Conservation (phyloP, 2,888 invertebrate genomes). For the Acrobasis repandana region DNA sequence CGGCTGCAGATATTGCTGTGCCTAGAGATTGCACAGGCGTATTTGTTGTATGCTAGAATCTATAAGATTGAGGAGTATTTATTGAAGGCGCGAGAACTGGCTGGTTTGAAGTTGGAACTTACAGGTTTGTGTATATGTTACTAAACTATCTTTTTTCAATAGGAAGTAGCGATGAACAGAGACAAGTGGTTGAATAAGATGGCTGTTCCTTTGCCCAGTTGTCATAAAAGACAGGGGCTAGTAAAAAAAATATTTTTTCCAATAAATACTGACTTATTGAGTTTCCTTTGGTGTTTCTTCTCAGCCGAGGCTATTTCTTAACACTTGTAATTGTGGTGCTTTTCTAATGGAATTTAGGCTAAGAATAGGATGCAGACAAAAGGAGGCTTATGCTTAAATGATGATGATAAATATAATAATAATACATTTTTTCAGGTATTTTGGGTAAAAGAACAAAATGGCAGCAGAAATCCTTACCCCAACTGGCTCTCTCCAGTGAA, state of each 20-base stretch:
- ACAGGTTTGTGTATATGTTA: constrained; percentile 76
- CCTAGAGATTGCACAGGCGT: constrained; percentile 85
- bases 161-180: background rate
- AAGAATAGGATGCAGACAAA: no score
- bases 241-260: no score
- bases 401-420: no score
- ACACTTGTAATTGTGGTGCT: no score
- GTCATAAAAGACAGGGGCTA: no score
- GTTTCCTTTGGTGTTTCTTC: no score
- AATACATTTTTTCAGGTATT: constrained; percentile 78
- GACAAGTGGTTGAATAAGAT: constrained; percentile 6
- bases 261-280: no score
- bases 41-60: constrained; percentile 88
- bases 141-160: no score
- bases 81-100: constrained; percentile 82
- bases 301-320: no score
- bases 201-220: no score
- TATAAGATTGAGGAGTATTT: constrained; percentile 87
- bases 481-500: constrained; percentile 88
- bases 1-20: constrained; percentile 69
- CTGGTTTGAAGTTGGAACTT: constrained; percentile 87
- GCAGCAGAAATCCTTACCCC: constrained; percentile 92
- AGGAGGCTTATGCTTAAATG: no score
- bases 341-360: no score
- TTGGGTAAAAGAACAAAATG: constrained; percentile 95